A percentile compares a stretch with the other conserved stretches of the same genome.
Evolutionary conservation across 1,140 invertebrate genomes (phyloP).

Genomic region (Listronotus oregonensis): DNA sequence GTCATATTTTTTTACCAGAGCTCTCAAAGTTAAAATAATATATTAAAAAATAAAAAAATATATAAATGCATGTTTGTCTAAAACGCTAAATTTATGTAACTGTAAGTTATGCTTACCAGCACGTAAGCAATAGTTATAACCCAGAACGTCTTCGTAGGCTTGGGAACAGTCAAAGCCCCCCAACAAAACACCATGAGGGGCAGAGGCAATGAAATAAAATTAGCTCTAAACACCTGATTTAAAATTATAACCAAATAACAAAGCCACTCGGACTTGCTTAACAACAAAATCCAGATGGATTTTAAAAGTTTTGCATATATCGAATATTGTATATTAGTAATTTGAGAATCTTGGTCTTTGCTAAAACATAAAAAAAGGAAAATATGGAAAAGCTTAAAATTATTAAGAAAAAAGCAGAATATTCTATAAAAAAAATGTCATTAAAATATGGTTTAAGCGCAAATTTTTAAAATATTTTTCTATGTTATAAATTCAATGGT

Average conservation of each 20-base stretch:
- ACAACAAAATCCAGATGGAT: conserved; percentile 13
- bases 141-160: conserved; percentile 30
- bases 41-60: no score
- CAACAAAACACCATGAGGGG: conserved; percentile 24
- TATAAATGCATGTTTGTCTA: no score
- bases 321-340: conserved; percentile 2
- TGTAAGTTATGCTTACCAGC: conserved; percentile 13
- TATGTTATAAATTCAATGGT: no score
- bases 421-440: no score
- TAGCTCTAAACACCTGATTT: conserved; percentile 6
- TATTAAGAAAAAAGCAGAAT: no score
- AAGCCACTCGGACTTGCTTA: conserved; percentile 17
- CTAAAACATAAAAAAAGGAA: not conserved
- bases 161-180: conserved; percentile 23
- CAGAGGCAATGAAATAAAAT: conserved; percentile 26
- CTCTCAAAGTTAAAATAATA: no score
- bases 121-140: conserved; percentile 21
- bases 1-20: no score
- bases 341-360: not conserved
- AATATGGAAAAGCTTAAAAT: not conserved
- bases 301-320: conserved; percentile 23
- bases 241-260: conserved; percentile 25
- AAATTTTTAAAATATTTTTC: no score
- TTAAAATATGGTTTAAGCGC: no score
- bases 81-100: no score